phyloP scores from a whole-genome alignment of 2,888 invertebrate genomes.

The Ctenicera cuprea region DNA sequence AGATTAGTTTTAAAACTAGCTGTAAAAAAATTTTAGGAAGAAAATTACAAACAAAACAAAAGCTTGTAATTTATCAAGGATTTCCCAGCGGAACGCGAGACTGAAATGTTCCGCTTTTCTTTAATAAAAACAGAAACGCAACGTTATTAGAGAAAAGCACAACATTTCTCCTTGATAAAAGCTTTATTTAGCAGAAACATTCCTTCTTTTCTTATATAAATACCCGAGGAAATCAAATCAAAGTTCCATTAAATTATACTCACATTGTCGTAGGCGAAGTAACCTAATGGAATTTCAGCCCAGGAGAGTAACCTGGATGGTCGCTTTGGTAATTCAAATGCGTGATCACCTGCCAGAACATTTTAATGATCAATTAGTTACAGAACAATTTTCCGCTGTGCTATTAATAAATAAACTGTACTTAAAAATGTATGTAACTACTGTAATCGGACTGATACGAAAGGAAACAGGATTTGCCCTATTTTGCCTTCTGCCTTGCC shows the following conservation, averaged over 20 bases:
- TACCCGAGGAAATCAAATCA: background rate
- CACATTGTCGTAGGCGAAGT: constrained; percentile 65
- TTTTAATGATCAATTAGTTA: constrained; percentile 25
- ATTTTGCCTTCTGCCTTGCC: constrained; percentile 1
- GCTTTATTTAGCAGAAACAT: background rate
- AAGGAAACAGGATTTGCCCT: background rate
- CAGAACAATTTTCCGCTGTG: background rate
- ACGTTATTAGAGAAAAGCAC: background rate
- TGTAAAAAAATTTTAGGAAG: too few species aligned
- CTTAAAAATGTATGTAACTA: background rate
- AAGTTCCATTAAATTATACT: constrained; percentile 54
- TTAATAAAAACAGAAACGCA: too few species aligned
- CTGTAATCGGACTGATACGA: background rate
- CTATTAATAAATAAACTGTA: background rate
- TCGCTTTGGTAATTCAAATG: constrained; percentile 66
- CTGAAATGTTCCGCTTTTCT: too few species aligned
- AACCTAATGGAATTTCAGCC: constrained; percentile 71
- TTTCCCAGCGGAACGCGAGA: too few species aligned
- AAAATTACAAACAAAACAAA: too few species aligned
- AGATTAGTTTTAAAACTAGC: background rate
- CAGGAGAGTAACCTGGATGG: constrained; percentile 69
- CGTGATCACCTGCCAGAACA: constrained; percentile 64
- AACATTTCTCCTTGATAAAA: background rate
- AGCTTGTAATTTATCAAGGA: too few species aligned
- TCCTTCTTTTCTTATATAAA: background rate